These are phyloP conservation scores for Hippocampus kuda DNA, from an alignment of 2,797 vertebrate species.

Conservation along the genomic window DNA sequence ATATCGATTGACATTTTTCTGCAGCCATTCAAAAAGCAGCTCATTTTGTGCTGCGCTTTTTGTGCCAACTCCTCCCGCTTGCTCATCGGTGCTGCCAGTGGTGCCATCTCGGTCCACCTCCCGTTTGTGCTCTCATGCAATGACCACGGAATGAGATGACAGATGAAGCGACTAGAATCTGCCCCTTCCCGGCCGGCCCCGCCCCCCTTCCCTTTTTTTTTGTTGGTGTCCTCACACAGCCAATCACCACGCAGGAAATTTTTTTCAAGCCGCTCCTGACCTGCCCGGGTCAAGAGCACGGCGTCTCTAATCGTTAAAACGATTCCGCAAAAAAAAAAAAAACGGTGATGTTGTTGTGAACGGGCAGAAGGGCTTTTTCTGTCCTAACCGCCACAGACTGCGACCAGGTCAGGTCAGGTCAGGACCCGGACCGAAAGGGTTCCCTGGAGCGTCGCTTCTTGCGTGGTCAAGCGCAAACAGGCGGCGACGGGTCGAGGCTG, in stretches of 20 bases:
- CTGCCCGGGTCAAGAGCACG: constrained; percentile 57
- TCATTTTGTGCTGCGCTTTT: background rate
- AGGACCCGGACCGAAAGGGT: constrained; percentile 37
- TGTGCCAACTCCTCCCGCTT: background rate
- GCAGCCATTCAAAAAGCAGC: background rate
- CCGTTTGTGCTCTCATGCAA: constrained; percentile 29
- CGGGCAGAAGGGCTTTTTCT: background rate
- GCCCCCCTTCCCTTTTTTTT: background rate
- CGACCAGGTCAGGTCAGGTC: constrained; percentile 21
- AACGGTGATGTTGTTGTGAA: constrained; percentile 11
- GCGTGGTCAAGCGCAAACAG: constrained; percentile 43
- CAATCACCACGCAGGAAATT: constrained; percentile 40
- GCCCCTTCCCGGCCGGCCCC: constrained; percentile 34
- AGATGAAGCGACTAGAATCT: constrained; percentile 41
- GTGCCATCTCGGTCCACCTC: background rate
- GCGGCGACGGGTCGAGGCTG: constrained; percentile 39
- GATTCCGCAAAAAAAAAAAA: constrained; percentile 24
- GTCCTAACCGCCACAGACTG: constrained; percentile 25
- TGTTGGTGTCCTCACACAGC: constrained; percentile 29
- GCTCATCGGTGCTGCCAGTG: background rate
- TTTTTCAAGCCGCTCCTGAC: constrained; percentile 56
- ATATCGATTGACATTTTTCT: background rate
- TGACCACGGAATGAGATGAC: constrained; percentile 52
- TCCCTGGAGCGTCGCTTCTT: constrained; percentile 31
- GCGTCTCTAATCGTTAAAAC: constrained; percentile 52